Conservation (phyloP, 2,113 vertebrate species). For the Gopherus flavomarginatus region DNA sequence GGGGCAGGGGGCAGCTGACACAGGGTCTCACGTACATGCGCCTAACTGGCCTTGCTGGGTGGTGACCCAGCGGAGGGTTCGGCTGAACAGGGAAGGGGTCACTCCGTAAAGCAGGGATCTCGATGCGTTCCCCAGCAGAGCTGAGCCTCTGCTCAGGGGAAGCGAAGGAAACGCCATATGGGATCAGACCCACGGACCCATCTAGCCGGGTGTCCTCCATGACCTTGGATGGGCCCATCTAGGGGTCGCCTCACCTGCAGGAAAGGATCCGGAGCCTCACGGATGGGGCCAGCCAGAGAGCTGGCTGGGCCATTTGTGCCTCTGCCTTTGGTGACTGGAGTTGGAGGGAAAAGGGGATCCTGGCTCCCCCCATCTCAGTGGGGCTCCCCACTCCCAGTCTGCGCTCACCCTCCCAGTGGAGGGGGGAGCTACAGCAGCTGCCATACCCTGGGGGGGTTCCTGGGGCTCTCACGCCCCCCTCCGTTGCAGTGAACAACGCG, state of each 20-base stretch:
- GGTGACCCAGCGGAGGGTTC: too few relatives aligned
- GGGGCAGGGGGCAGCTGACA: not conserved
- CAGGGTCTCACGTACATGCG: not conserved
- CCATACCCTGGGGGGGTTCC: not conserved
- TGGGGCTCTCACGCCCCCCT: not conserved
- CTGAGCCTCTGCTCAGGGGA: not conserved
- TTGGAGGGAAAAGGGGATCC: not conserved
- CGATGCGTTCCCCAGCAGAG: not conserved
- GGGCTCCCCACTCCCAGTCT: not conserved
- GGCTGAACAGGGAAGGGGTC: not conserved
- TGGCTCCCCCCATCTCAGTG: too few relatives aligned
- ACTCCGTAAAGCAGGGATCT: not conserved
- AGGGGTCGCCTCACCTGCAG: not conserved
- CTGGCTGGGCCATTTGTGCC: not conserved
- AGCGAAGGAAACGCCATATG: too few relatives aligned
- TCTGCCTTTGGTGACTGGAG: not conserved
- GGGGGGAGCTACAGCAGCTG: not conserved
- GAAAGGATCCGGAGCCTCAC: not conserved
- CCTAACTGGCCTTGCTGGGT: not conserved
- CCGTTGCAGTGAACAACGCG: conserved; percentile 74
- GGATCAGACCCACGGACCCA: too few relatives aligned
- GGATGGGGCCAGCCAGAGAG: not conserved
- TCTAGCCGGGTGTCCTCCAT: too few relatives aligned
- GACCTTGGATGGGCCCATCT: too few relatives aligned
- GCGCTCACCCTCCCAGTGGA: not conserved